A percentile compares a stretch with the other conserved stretches of the same genome.
Conservation (phyloP, 2,113 vertebrate genomes). For the Chamaea fasciata region DNA sequence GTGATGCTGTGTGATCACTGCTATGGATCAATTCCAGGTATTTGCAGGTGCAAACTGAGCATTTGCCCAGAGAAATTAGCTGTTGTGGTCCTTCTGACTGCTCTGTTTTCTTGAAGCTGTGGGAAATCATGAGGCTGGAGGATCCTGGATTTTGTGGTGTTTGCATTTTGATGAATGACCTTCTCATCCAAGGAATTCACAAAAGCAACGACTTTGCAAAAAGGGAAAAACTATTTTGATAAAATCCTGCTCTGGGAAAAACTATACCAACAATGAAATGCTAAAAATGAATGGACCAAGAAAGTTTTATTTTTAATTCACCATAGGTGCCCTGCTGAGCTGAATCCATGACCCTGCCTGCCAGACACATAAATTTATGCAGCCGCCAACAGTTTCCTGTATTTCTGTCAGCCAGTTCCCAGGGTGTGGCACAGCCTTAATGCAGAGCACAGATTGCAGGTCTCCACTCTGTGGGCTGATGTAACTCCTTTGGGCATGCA, state of each 20-base stretch:
- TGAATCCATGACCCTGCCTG: background rate
- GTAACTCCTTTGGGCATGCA: background rate
- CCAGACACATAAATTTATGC: background rate
- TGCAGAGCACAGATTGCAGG: accelerated
- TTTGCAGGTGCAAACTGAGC: background rate
- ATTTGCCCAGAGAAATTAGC: background rate
- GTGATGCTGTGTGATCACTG: background rate
- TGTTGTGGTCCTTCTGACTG: background rate
- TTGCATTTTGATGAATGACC: background rate
- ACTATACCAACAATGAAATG: background rate
- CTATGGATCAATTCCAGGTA: background rate
- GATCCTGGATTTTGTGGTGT: background rate
- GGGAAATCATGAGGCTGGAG: background rate
- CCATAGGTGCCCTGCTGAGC: background rate
- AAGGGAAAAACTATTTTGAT: background rate
- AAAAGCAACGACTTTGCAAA: background rate
- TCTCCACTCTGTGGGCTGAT: background rate
- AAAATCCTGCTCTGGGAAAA: background rate
- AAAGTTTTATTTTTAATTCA: background rate
- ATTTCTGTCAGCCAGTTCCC: background rate
- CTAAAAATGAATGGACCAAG: background rate
- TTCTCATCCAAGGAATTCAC: background rate
- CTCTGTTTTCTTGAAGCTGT: background rate
- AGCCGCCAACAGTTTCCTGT: background rate
- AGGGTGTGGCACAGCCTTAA: background rate